Evolutionary conservation across 1,140 invertebrate species (phyloP), one percentile per base, ranked within the genome.

Genomic region (Camponotus pennsylvanicus): DNA sequence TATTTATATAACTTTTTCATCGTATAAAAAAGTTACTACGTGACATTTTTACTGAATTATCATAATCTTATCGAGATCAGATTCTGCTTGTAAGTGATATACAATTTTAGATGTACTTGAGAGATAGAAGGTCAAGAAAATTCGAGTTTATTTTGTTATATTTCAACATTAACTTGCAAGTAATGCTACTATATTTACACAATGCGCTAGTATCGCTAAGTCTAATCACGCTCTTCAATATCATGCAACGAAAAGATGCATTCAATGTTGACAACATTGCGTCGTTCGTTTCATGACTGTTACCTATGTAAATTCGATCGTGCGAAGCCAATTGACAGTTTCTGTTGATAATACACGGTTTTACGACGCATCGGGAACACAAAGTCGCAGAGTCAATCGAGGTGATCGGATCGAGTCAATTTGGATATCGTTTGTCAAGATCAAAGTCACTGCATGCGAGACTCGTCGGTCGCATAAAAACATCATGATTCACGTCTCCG

Each of bases 181-280:
- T 69, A 21, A 67, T 67, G 37, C 18, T 67, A n/a, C 4, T 66
- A n/a, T 66, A 66, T 66, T 66, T 61, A 61, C 59, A 27, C 27
- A 21, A 32, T 3, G 3, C 6, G n/a, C 37, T 42, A 15, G 37
- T 69, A 69, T 69, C n/a, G n/a, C n/a, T n/a, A n/a, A n/a, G n/a
- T n/a, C 66, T 42, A 67, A 40, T 67, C 64, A 4, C 34, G 18
- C 18, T 69, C 37, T 69, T n/a, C n/a, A 37, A 69, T 32, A 61
- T 42, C 37, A 8, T 21, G 66, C 37, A 40, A 42, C 11, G n/a
- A 69, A n/a, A 21, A 69, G 21, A 42, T 69, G n/a, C 37, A 40
- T 40, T 40, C 1, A 18, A 66, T 15, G 8, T 18, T 5, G 9
- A 27, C 5, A 27, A 27, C 11, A 3, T 67, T 21, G 11, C 40